Percentiles rank a stretch among this genome's conserved stretches.
Evolutionary conservation across 2,888 invertebrate species (phyloP).

Genomic region (Girardia tigrina): DNA sequence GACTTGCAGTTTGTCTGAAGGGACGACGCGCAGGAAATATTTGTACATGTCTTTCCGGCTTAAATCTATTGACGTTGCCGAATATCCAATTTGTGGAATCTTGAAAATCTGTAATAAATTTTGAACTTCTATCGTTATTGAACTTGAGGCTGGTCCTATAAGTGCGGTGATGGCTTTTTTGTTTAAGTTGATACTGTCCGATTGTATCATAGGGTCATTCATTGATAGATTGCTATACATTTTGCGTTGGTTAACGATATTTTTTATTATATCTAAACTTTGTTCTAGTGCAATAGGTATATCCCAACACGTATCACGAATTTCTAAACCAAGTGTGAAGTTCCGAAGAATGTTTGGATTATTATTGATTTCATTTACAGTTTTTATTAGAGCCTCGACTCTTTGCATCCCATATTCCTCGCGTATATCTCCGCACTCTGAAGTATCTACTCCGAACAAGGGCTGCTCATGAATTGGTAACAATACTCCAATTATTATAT

Average conservation of each 20-base stretch:
- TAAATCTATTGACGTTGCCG: slow-evolving; percentile 63
- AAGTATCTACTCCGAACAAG: slow-evolving; percentile 41
- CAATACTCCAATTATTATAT: too few relatives aligned
- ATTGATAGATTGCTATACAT: neutral
- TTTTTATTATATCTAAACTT: slow-evolving; percentile 63
- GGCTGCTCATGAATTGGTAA: slow-evolving; percentile 55
- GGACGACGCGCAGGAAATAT: slow-evolving; percentile 66
- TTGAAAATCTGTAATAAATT: slow-evolving; percentile 62
- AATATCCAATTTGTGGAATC: slow-evolving; percentile 62
- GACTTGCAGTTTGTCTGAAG: slow-evolving; percentile 65
- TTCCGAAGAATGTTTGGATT: slow-evolving; percentile 55
- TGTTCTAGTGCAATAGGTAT: slow-evolving; percentile 66
- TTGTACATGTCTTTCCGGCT: slow-evolving; percentile 64
- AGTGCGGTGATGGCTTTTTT: slow-evolving; percentile 56
- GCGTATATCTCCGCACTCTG: slow-evolving; percentile 57
- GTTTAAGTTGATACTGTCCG: neutral
- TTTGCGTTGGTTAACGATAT: slow-evolving; percentile 49
- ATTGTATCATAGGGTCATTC: neutral
- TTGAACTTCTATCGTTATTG: slow-evolving; percentile 60
- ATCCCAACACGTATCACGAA: slow-evolving; percentile 69
- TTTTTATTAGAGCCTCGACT: slow-evolving; percentile 54
- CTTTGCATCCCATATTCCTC: slow-evolving; percentile 66
- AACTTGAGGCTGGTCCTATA: slow-evolving; percentile 63
- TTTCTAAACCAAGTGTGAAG: slow-evolving; percentile 59
- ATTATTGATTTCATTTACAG: slow-evolving; percentile 54